Conservation (phyloP, 30 jellyfish, hydroid and myxozoan genomes). For the Turritopsis dohrnii region DNA sequence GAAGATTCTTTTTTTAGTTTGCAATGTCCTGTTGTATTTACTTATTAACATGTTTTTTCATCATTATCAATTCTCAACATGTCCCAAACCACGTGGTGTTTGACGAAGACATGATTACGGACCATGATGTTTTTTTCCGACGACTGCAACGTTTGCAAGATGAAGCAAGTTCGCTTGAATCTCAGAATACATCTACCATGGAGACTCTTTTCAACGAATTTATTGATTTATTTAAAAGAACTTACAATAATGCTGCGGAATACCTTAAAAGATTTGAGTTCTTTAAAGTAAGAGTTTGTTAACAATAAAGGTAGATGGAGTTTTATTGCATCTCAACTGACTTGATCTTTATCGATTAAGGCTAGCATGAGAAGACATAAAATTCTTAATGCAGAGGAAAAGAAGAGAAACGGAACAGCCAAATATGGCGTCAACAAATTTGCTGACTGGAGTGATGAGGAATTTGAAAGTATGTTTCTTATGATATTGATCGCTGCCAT, state of each 20-base stretch:
- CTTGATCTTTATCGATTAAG: conserved; percentile 9
- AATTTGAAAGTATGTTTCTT: conserved; percentile 44
- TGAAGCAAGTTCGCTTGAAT: not conserved
- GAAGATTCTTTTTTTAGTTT: not conserved
- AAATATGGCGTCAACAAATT: conserved; percentile 58
- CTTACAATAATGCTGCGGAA: conserved; percentile 39
- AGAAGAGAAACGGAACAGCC: conserved; percentile 25
- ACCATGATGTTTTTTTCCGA: not conserved
- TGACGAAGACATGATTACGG: not conserved
- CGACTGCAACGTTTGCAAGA: not conserved
- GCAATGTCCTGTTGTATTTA: not conserved
- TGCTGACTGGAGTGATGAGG: conserved; percentile 68
- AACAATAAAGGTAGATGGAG: not conserved
- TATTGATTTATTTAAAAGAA: conserved; percentile 29
- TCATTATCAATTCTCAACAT: not conserved
- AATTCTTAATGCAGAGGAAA: conserved; percentile 32
- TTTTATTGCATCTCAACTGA: not conserved
- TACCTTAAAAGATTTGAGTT: conserved; percentile 21
- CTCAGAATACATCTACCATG: not conserved
- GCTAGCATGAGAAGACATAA: conserved; percentile 55
- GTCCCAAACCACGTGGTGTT: not conserved
- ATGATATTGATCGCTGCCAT: too few species aligned
- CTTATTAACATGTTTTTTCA: not conserved
- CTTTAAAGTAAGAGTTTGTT: conserved; percentile 6
- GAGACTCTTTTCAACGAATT: conserved; percentile 37